Conservation (phyloP, 2,797 vertebrate genomes). For the Enteromius thamalakanensis region DNA sequence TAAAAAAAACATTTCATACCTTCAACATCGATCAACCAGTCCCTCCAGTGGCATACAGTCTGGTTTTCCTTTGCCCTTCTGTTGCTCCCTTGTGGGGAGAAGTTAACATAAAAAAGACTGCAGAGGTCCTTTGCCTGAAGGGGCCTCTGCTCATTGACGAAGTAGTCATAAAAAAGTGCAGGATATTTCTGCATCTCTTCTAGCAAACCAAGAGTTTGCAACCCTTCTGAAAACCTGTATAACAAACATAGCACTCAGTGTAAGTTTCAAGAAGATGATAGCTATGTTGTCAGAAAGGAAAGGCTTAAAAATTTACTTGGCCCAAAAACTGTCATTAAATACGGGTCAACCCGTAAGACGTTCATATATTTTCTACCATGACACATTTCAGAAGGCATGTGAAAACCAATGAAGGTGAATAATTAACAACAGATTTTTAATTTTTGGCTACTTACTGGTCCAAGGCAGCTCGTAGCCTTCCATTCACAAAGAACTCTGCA, state of each 20-base stretch:
- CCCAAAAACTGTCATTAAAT: too few relatives aligned
- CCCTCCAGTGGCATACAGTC: constrained; percentile 22
- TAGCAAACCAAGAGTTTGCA: too few relatives aligned
- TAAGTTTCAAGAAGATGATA: not conserved
- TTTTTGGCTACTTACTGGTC: too few relatives aligned
- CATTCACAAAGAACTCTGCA: too few relatives aligned
- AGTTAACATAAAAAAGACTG: not conserved
- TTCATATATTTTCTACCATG: too few relatives aligned
- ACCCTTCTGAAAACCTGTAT: constrained; percentile 16
- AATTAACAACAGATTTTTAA: too few relatives aligned
- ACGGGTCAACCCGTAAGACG: too few relatives aligned
- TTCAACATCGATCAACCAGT: constrained; percentile 50
- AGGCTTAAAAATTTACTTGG: not conserved
- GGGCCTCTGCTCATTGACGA: not conserved
- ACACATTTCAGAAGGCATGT: too few relatives aligned
- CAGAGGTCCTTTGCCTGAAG: constrained; percentile 18
- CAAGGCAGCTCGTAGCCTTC: too few relatives aligned
- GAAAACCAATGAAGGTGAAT: too few relatives aligned
- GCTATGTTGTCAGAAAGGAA: not conserved
- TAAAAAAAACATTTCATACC: constrained; percentile 9
- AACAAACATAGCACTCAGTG: not conserved
- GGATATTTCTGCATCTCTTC: not conserved
- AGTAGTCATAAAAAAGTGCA: constrained; percentile 7
- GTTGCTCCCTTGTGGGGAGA: constrained; percentile 17
- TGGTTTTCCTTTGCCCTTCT: not conserved